A percentile compares a stretch with the other conserved stretches of the same genome.
phyloP scores from a whole-genome alignment of 2,797 vertebrate genomes.

The Takifugu ocellatus region DNA sequence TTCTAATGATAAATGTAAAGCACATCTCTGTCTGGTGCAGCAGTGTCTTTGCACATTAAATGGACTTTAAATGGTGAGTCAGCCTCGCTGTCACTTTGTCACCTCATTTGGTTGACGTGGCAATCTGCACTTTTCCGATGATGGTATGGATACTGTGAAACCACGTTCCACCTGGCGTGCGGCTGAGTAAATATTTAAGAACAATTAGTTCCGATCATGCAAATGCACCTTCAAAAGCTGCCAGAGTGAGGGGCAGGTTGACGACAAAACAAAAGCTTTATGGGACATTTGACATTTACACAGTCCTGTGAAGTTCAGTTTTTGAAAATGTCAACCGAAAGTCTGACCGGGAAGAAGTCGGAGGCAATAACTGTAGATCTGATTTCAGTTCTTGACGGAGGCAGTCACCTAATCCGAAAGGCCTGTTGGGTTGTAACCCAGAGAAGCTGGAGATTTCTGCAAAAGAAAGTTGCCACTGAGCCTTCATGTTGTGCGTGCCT shows the following conservation, averaged over 20 bases:
- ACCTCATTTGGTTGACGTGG: slow-evolving; percentile 41
- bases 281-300: too few species aligned
- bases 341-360: too few species aligned
- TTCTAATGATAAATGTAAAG: too few species aligned
- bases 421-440: not conserved
- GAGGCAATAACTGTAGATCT: too few species aligned
- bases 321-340: too few species aligned
- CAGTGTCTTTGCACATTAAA: slow-evolving; percentile 13
- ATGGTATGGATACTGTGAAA: slow-evolving; percentile 28
- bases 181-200: slow-evolving; percentile 26
- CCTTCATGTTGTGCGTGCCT: not conserved
- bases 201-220: slow-evolving; percentile 1
- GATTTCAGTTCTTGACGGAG: too few species aligned
- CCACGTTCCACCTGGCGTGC: slow-evolving; percentile 14
- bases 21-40: not conserved
- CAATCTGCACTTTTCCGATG: slow-evolving; percentile 22
- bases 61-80: slow-evolving; percentile 36
- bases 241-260: not conserved
- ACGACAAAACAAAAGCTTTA: too few species aligned
- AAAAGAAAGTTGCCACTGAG: not conserved
- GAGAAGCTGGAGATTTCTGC: not conserved
- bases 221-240: not conserved
- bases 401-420: not conserved
- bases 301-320: too few species aligned
- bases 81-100: slow-evolving; percentile 12